These are phyloP conservation scores for Holotrichia oblita DNA, from an alignment of 1,140 invertebrate species.

Conservation along the genomic window DNA sequence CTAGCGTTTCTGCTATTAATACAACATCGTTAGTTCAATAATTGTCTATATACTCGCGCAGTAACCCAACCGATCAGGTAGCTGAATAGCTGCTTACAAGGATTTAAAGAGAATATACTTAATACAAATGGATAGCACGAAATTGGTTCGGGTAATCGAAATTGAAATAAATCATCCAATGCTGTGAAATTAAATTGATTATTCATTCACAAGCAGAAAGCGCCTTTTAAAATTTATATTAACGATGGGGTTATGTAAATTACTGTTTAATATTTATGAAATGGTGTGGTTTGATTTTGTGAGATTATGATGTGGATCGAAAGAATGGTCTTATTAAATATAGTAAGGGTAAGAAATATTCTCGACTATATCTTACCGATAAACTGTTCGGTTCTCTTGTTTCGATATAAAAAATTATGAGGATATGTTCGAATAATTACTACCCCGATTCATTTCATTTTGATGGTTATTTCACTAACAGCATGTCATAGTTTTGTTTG, in stretches of 20 bases:
- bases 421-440: too few species aligned
- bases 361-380: not conserved
- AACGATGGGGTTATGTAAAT: not conserved
- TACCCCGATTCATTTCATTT: too few species aligned
- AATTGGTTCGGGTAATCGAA: not conserved
- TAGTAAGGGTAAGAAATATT: not conserved
- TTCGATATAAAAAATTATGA: too few species aligned
- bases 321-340: not conserved
- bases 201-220: not conserved
- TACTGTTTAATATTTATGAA: slow-evolving; percentile 1
- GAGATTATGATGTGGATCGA: not conserved
- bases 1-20: not conserved
- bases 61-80: not conserved
- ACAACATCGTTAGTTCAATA: not conserved
- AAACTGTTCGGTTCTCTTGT: not conserved
- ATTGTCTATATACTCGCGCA: not conserved
- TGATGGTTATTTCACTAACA: too few species aligned
- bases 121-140: not conserved
- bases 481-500: too few species aligned
- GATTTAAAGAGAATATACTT: not conserved
- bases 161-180: slow-evolving; percentile 7
- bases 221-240: slow-evolving; percentile 9
- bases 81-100: not conserved
- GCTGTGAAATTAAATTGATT: slow-evolving; percentile 13
- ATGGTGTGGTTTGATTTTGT: not conserved